Percentiles rank a stretch among this genome's conserved stretches.
Conservation (phyloP, 92 coral and sea anemone genomes). For the Palythoa caribaeorum region DNA sequence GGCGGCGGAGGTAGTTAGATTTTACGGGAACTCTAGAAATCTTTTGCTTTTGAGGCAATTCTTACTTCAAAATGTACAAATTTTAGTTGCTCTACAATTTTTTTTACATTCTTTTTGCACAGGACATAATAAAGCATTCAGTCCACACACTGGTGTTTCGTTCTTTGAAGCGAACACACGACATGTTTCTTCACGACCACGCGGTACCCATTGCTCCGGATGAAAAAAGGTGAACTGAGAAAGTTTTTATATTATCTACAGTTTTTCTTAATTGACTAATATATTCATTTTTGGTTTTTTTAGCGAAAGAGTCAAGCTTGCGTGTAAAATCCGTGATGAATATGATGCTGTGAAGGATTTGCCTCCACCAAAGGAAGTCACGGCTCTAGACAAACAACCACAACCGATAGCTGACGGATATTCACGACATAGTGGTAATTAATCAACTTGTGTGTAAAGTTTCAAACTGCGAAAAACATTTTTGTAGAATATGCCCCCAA, state of each 20-base stretch:
- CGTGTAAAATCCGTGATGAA: conserved; percentile 95
- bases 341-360: conserved; percentile 87
- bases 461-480: no score
- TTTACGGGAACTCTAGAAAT: background rate
- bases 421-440: conserved; percentile 43
- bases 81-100: background rate
- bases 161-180: conserved; percentile 97
- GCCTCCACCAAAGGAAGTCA: conserved; percentile 72
- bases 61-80: no score
- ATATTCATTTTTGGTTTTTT: background rate
- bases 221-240: conserved; percentile 71
- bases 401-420: conserved; percentile 65
- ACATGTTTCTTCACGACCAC: conserved; percentile 96
- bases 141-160: conserved; percentile 99
- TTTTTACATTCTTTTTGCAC: conserved; percentile 13
- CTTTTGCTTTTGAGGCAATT: background rate
- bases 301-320: conserved; percentile 84
- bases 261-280: background rate
- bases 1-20: conserved; percentile 88
- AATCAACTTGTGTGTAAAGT: no score
- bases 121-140: conserved; percentile 99
- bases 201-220: conserved; percentile 84
- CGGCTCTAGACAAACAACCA: conserved; percentile 61
- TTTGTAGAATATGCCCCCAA: no score
- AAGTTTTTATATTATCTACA: background rate